Conservation (phyloP, 2,113 vertebrate genomes). For the Cricetomys ansorgei region DNA sequence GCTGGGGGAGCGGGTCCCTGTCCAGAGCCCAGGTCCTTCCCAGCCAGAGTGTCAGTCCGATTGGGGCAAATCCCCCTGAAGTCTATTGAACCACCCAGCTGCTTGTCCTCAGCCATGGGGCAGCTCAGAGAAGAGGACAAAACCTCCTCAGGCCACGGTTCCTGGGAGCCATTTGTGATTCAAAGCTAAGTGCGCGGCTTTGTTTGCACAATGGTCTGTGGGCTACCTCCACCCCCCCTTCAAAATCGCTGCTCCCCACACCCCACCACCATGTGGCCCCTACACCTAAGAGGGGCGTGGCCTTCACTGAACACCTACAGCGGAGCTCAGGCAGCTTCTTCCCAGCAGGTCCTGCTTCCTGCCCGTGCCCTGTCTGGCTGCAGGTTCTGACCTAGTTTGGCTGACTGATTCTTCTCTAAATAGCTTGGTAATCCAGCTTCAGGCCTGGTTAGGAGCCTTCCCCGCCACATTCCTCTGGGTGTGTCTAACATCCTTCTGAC, state of each 20-base stretch:
- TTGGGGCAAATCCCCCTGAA: slow-evolving; percentile 60
- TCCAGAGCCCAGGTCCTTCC: slow-evolving; percentile 24
- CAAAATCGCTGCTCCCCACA: accelerated
- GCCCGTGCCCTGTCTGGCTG: background rate
- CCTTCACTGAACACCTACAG: background rate
- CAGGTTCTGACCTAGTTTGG: slow-evolving; percentile 69
- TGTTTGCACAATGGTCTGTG: background rate
- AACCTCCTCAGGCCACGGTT: slow-evolving; percentile 43
- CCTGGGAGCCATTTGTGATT: slow-evolving; percentile 33
- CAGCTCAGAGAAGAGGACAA: slow-evolving; percentile 26
- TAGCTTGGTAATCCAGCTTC: background rate
- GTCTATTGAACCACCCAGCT: slow-evolving; percentile 62
- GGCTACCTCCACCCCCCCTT: background rate
- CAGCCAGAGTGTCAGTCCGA: slow-evolving; percentile 43
- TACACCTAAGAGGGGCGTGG: background rate
- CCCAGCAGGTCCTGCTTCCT: slow-evolving; percentile 51
- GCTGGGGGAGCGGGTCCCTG: background rate
- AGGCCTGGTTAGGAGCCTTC: background rate
- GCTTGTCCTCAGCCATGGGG: slow-evolving; percentile 8
- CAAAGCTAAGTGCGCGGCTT: slow-evolving; percentile 5
- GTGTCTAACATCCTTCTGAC: background rate
- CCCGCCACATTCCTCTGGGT: background rate
- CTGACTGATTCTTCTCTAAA: slow-evolving; percentile 49
- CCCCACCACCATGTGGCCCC: accelerated
- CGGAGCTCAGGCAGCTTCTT: slow-evolving; percentile 43